phyloP scores from a whole-genome alignment of 1,140 invertebrate species.

The Rhynchophorus ferrugineus region DNA sequence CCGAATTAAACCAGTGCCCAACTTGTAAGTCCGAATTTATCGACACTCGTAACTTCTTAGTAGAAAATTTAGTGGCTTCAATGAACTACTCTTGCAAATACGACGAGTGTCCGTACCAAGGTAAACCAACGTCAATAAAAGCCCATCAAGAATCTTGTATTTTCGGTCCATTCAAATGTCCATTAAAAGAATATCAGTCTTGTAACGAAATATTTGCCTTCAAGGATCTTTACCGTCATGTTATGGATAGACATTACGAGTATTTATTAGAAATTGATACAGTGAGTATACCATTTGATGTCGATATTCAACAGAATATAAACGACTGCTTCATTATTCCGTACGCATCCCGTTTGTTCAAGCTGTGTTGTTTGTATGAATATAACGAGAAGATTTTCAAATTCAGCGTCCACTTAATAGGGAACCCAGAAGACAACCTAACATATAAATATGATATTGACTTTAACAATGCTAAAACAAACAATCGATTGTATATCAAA shows the following conservation, averaged over 20 bases:
- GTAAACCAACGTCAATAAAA: slow-evolving; percentile 16
- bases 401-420: slow-evolving; percentile 19
- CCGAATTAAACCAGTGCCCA: slow-evolving; percentile 59
- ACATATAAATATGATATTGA: slow-evolving; percentile 24
- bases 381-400: slow-evolving; percentile 6
- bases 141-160: slow-evolving; percentile 21
- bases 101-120: slow-evolving; percentile 10
- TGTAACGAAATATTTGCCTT: slow-evolving; percentile 10
- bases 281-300: slow-evolving; percentile 16
- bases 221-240: slow-evolving; percentile 16
- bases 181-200: slow-evolving; percentile 12
- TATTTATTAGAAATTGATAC: slow-evolving; percentile 17
- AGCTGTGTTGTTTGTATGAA: slow-evolving; percentile 8
- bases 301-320: slow-evolving; percentile 5
- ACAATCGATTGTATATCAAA: not conserved
- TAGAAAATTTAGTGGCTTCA: slow-evolving; percentile 52
- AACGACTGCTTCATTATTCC: slow-evolving; percentile 16
- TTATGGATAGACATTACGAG: slow-evolving; percentile 17
- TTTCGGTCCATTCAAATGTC: slow-evolving; percentile 17
- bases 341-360: slow-evolving; percentile 11
- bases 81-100: slow-evolving; percentile 24
- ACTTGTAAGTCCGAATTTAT: slow-evolving; percentile 63
- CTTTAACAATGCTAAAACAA: slow-evolving; percentile 11
- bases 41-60: slow-evolving; percentile 62
- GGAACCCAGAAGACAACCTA: slow-evolving; percentile 14